Evolutionary conservation across 2,888 invertebrate species (phyloP).

Genomic region (Perizoma affinitatum): DNA sequence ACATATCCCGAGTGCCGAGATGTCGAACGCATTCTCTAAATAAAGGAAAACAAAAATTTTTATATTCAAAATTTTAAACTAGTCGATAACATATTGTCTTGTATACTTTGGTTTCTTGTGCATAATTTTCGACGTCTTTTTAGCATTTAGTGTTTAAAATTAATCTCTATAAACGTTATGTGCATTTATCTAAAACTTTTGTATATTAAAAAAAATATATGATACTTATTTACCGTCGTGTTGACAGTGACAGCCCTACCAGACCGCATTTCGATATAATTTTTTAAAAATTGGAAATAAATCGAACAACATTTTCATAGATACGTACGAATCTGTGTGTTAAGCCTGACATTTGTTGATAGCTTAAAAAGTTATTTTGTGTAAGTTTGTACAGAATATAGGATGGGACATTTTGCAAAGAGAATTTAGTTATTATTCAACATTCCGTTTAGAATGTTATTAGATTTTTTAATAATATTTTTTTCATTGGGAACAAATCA

Average conservation of each 20-base stretch:
- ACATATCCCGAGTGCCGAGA: slow-evolving; percentile 77
- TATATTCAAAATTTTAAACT: slow-evolving; percentile 81
- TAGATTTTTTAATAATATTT: slow-evolving; percentile 73
- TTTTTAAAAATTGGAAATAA: slow-evolving; percentile 23
- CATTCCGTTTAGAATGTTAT: slow-evolving; percentile 84
- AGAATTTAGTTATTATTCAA: slow-evolving; percentile 81
- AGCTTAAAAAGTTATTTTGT: slow-evolving; percentile 79
- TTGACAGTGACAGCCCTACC: slow-evolving; percentile 69
- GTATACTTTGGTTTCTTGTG: slow-evolving; percentile 63
- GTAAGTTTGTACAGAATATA: slow-evolving; percentile 83
- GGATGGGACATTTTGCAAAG: slow-evolving; percentile 84
- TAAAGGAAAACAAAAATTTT: slow-evolving; percentile 71
- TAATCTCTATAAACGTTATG: slow-evolving; percentile 68
- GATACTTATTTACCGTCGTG: slow-evolving; percentile 61
- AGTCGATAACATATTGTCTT: slow-evolving; percentile 76
- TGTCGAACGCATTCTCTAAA: slow-evolving; percentile 67
- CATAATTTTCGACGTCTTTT: slow-evolving; percentile 78
- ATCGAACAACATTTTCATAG: slow-evolving; percentile 68
- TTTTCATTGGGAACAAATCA: slow-evolving; percentile 83
- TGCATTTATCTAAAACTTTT: slow-evolving; percentile 74
- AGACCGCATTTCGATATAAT: slow-evolving; percentile 75
- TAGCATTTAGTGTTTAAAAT: slow-evolving; percentile 70
- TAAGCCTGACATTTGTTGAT: slow-evolving; percentile 78
- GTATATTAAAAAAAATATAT: slow-evolving; percentile 54
- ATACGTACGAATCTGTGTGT: slow-evolving; percentile 76